Conservation (phyloP, 1,140 invertebrate genomes). For the Prorops nasuta region DNA sequence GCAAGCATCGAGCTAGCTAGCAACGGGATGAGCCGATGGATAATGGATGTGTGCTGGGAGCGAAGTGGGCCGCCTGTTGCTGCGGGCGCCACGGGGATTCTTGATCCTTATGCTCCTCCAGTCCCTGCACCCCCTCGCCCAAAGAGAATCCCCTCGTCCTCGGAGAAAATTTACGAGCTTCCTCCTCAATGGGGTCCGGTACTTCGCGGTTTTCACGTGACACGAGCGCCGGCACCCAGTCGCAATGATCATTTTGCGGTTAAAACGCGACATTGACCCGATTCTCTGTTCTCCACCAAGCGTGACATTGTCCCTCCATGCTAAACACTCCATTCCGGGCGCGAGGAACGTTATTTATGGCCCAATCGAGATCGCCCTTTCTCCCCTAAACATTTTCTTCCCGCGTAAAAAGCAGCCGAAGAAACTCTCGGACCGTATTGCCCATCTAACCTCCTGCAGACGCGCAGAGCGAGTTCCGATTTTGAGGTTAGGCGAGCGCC, state of each 20-base stretch:
- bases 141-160: conserved; percentile 29
- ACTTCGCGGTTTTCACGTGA: conserved; percentile 27
- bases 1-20: conserved; percentile 16
- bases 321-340: no score
- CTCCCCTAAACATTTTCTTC: no score
- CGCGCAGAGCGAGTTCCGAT: no score
- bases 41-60: conserved; percentile 40
- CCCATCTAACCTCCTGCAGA: no score
- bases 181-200: conserved; percentile 23
- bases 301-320: no score
- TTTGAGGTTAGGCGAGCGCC: no score
- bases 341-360: no score
- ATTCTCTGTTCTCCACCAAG: no score
- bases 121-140: conserved; percentile 21
- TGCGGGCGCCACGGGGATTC: conserved; percentile 45
- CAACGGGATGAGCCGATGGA: conserved; percentile 39
- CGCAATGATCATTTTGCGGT: conserved; percentile 21
- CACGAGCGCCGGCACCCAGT: conserved; percentile 20
- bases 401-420: no score
- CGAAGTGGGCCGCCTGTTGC: conserved; percentile 50
- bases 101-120: conserved; percentile 36
- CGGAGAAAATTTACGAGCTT: conserved; percentile 38
- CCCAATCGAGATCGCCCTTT: no score
- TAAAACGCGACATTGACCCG: conserved; percentile 11
- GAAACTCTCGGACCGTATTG: no score